Percentiles rank a stretch among this genome's conserved stretches.
Conservation (phyloP, 2,797 vertebrate genomes). For the Syngnathus rostellatus region DNA sequence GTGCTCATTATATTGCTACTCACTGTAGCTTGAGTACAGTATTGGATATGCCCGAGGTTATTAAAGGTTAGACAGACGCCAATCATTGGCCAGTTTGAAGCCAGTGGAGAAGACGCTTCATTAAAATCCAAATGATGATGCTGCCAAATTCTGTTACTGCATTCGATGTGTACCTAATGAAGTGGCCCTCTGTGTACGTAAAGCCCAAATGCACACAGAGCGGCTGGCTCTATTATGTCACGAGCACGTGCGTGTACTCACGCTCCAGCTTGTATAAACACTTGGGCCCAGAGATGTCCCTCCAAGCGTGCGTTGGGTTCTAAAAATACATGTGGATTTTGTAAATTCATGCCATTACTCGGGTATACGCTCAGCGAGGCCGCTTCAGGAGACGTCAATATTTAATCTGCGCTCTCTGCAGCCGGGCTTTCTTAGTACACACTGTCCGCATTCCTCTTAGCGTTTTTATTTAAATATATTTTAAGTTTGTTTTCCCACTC, state of each 20-base stretch:
- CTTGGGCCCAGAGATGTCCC: slow-evolving; percentile 13
- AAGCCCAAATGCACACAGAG: neutral
- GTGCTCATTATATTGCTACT: slow-evolving; percentile 53
- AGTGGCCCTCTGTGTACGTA: no score
- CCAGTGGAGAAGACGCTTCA: neutral
- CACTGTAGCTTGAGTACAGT: slow-evolving; percentile 6
- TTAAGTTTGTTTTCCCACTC: neutral
- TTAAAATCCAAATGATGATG: slow-evolving; percentile 68
- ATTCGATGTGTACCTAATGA: no score
- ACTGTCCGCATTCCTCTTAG: neutral
- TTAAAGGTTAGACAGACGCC: neutral
- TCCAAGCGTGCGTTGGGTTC: slow-evolving; percentile 34
- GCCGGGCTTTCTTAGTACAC: neutral
- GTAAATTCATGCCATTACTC: slow-evolving; percentile 39
- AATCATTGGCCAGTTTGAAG: neutral
- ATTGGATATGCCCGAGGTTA: slow-evolving; percentile 17
- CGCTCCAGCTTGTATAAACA: neutral
- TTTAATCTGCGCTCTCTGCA: slow-evolving; percentile 43
- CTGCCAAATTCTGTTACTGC: slow-evolving; percentile 18
- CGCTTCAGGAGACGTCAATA: slow-evolving; percentile 52
- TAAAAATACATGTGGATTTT: slow-evolving; percentile 54
- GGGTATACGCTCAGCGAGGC: slow-evolving; percentile 22
- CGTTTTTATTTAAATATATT: neutral
- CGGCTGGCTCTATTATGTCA: slow-evolving; percentile 1
- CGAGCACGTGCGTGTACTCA: neutral